Conservation (phyloP, 2,113 vertebrate genomes). For the Motacilla alba region DNA sequence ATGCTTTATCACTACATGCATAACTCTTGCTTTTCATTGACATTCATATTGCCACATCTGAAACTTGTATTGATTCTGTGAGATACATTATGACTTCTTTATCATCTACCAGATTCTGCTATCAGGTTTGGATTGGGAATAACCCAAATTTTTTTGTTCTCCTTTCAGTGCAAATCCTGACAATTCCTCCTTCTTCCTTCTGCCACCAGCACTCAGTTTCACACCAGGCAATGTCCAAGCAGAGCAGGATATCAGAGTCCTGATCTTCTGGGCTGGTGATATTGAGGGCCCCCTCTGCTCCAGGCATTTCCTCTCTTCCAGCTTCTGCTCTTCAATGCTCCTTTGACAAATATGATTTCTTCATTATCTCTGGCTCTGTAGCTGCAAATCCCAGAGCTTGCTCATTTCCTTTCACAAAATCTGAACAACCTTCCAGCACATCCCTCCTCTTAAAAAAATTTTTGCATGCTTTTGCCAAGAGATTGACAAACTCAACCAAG, state of each 20-base stretch:
- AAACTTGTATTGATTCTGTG: neutral
- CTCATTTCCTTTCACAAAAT: conserved; percentile 21
- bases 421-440: neutral
- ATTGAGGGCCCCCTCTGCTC: neutral
- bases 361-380: neutral
- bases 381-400: neutral
- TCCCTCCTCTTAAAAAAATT: conserved; percentile 10
- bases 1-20: neutral
- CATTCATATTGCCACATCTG: conserved; percentile 1
- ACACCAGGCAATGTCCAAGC: neutral
- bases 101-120: neutral
- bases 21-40: neutral
- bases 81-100: neutral
- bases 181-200: neutral
- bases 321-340: neutral
- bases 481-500: conserved; percentile 11
- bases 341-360: neutral
- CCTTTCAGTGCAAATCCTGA: neutral
- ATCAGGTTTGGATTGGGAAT: neutral
- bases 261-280: neutral
- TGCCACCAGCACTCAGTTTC: neutral
- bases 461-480: conserved; percentile 11
- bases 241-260: neutral
- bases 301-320: neutral
- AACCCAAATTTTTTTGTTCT: neutral